Percentiles rank a stretch among this genome's conserved stretches.
Conservation (phyloP, 2,888 invertebrate genomes). For the Prenolepis imparis region DNA sequence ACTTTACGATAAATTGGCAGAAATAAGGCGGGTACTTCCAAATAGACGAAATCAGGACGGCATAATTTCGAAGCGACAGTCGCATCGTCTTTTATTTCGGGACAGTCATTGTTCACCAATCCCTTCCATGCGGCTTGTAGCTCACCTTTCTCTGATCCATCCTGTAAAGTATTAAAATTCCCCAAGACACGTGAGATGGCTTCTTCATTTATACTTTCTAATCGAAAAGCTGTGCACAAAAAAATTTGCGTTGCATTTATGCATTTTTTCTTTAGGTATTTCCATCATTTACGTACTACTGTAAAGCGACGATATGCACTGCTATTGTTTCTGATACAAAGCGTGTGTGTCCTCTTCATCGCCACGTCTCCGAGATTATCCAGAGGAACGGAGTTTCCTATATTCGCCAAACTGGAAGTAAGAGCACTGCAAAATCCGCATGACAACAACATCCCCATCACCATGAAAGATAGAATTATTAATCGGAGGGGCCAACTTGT, state of each 20-base stretch:
- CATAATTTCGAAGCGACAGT: slow-evolving; percentile 83
- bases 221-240: background rate
- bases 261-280: slow-evolving; percentile 24
- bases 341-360: slow-evolving; percentile 80
- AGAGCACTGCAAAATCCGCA: slow-evolving; percentile 80
- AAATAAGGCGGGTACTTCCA: slow-evolving; percentile 85
- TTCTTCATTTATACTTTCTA: background rate
- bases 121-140: slow-evolving; percentile 79
- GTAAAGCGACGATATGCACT: slow-evolving; percentile 82
- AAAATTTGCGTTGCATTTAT: background rate
- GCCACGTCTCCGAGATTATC: slow-evolving; percentile 83
- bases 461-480: slow-evolving; percentile 72
- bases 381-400: slow-evolving; percentile 83
- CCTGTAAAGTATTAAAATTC: slow-evolving; percentile 35
- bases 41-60: slow-evolving; percentile 81
- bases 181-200: background rate
- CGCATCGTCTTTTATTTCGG: slow-evolving; percentile 80
- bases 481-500: slow-evolving; percentile 76
- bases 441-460: slow-evolving; percentile 78
- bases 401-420: slow-evolving; percentile 85
- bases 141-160: slow-evolving; percentile 61
- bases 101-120: slow-evolving; percentile 84
- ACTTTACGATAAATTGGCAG: slow-evolving; percentile 71
- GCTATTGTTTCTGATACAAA: slow-evolving; percentile 86
- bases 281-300: slow-evolving; percentile 46